Conservation (phyloP, 2,888 invertebrate genomes). For the Pantelozetes paolii region DNA sequence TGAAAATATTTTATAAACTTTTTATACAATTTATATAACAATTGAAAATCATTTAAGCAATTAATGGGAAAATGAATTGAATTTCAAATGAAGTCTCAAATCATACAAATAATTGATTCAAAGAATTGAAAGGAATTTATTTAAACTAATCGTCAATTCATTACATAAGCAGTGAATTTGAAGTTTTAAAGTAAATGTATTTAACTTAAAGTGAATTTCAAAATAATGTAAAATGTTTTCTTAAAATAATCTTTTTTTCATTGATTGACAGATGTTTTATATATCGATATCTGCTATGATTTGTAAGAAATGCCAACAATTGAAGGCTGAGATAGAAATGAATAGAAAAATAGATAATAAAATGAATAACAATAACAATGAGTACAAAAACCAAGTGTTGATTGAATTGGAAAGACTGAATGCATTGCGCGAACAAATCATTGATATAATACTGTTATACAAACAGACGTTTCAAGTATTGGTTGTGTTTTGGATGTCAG, state of each 20-base stretch:
- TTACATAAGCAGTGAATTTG: too few relatives aligned
- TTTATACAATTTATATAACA: too few relatives aligned
- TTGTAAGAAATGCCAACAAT: constrained; percentile 32
- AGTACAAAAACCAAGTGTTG: neutral
- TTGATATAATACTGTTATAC: constrained; percentile 13
- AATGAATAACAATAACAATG: neutral
- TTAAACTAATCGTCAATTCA: too few relatives aligned
- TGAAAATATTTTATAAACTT: too few relatives aligned
- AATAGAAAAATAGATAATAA: neutral
- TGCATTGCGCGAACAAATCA: constrained; percentile 20
- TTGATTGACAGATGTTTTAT: constrained; percentile 16
- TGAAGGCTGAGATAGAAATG: neutral
- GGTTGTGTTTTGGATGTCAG: constrained; percentile 15
- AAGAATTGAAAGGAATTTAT: too few relatives aligned
- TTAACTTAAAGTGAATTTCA: too few relatives aligned
- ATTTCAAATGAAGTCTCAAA: too few relatives aligned
- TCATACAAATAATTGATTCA: too few relatives aligned
- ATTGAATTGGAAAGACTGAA: constrained; percentile 22
- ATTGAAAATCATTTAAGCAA: too few relatives aligned
- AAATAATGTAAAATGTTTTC: neutral
- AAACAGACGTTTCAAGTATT: constrained; percentile 11
- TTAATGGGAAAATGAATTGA: too few relatives aligned
- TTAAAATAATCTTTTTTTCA: neutral
- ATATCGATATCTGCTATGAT: constrained; percentile 12
- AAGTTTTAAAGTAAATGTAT: too few relatives aligned